phyloP scores from a whole-genome alignment of 2,888 invertebrate species.

The Agrochola litura region DNA sequence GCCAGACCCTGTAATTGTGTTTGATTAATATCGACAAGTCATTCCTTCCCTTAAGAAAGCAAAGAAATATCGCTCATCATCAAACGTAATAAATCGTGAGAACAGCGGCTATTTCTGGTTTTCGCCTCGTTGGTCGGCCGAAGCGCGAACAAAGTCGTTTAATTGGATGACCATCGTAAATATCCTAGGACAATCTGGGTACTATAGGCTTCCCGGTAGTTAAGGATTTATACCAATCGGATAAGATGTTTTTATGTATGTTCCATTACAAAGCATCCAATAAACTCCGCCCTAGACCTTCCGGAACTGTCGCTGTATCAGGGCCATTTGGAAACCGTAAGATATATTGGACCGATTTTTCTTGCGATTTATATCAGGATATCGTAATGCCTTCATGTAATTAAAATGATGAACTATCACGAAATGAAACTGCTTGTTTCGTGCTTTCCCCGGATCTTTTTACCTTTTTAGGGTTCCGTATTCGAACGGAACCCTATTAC shows the following conservation, averaged over 20 bases:
- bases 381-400: constrained; percentile 28
- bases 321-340: constrained; percentile 30
- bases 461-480: not conserved
- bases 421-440: not conserved
- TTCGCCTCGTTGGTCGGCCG: constrained; percentile 19
- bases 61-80: constrained; percentile 17
- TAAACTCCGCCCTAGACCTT: constrained; percentile 41
- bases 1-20: not conserved
- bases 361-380: constrained; percentile 17
- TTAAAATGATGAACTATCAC: constrained; percentile 25
- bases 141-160: constrained; percentile 48
- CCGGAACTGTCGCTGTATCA: constrained; percentile 20
- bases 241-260: constrained; percentile 58
- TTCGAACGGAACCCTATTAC: not conserved
- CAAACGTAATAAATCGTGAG: constrained; percentile 20
- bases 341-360: constrained; percentile 25
- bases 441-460: not conserved
- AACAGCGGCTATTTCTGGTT: constrained; percentile 31
- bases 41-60: constrained; percentile 12
- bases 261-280: constrained; percentile 49
- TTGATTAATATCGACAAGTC: constrained; percentile 22
- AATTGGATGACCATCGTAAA: constrained; percentile 55
- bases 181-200: constrained; percentile 50
- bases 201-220: constrained; percentile 40
- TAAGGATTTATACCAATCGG: constrained; percentile 56